Evolutionary conservation across 2,113 vertebrate species (phyloP), one percentile per base, ranked within the genome.

Genomic region (Myiagra hebetior): DNA sequence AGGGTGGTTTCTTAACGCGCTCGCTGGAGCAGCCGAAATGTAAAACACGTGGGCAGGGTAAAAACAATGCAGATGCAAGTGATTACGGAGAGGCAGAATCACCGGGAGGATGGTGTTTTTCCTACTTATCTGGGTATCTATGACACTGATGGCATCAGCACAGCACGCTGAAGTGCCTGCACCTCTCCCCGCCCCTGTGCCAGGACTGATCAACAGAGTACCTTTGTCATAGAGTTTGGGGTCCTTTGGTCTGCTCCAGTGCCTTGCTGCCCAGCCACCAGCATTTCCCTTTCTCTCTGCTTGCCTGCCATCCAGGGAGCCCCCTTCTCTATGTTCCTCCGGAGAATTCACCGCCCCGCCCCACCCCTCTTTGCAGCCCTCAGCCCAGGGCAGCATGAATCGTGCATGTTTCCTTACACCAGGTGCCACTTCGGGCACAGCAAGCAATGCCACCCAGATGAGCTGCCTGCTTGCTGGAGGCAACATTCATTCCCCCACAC

Each of bases 61-160:
- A 83, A 90, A 90, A 80, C 92, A 89, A 52, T 16, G 50, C 85
- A 77, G 70, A 80, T 90, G 17, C 42, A 6, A 78, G 87, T 13
- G 70, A 62, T 76, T 39, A 69, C 1, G 17, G 50, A 23, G 57
- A 90, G 63, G 46, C 19, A 85, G 70, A 94, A 70, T 46, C 89
- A 72, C 53, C 62, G 28, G 44, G 13, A 80, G 64, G 23, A 57
- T 5, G 41, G 21, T 9, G 11, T 50, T 94, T 95, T 85, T 85
- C 80, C 87, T 88, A 30, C 28, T 57, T 46, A 30, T 76, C 77
- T 60, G 35, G 15, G 15, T 42, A 52, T 11, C 7, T 69, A 2
- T 17, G 24, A 20, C 21, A 28, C 53, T 15, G n/a, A 46, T 56
- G 52, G 33, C 63, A 60, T 46, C 63, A 27, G 33, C 53, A 2